These are phyloP conservation scores for Chunga burmeisteri DNA, from an alignment of 2,113 vertebrate genomes.

Conservation along the genomic window DNA sequence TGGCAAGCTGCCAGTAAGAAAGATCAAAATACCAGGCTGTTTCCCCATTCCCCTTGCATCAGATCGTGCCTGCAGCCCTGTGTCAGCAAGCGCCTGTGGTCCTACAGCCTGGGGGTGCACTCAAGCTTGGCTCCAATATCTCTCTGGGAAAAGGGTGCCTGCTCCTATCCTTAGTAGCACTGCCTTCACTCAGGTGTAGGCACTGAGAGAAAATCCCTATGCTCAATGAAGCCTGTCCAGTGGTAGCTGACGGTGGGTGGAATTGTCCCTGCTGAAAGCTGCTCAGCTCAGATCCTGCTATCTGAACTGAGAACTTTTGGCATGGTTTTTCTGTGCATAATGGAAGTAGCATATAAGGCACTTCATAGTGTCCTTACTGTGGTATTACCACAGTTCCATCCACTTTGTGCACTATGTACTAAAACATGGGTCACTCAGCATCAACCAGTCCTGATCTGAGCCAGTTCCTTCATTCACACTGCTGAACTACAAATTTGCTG, in stretches of 20 bases:
- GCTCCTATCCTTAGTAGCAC: not conserved
- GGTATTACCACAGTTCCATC: not conserved
- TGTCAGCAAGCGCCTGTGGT: not conserved
- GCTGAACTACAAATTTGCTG: not conserved
- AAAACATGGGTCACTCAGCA: not conserved
- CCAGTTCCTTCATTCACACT: not conserved
- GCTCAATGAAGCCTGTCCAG: not conserved
- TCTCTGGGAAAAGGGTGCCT: not conserved
- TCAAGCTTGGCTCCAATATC: not conserved
- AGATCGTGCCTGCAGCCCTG: not conserved
- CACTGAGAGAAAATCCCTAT: not conserved
- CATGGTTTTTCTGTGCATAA: not conserved
- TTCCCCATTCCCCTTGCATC: not conserved
- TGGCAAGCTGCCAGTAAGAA: not conserved
- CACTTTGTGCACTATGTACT: not conserved
- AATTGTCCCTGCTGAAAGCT: not conserved
- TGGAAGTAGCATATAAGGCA: not conserved
- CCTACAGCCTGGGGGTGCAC: not conserved
- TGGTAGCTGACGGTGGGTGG: not conserved
- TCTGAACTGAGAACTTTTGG: not conserved
- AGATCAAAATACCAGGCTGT: not conserved
- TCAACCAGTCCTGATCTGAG: not conserved
- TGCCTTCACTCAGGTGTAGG: not conserved
- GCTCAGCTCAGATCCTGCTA: not conserved
- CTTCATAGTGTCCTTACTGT: not conserved